phyloP scores from a whole-genome alignment of 2,888 invertebrate species.

The Acholoe squamosa region DNA sequence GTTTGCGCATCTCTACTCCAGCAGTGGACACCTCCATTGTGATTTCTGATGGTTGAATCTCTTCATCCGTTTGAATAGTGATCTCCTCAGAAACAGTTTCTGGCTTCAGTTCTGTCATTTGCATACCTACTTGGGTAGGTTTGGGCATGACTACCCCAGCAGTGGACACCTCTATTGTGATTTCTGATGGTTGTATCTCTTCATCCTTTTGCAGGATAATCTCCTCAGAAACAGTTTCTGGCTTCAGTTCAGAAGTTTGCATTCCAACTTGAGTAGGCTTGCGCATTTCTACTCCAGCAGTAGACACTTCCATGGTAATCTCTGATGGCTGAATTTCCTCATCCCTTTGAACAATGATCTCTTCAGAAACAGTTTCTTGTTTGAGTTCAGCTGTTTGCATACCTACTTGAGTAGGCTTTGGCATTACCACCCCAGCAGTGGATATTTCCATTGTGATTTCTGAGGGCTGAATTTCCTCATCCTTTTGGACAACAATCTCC shows the following conservation, averaged over 20 bases:
- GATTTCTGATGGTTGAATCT: constrained; percentile 59
- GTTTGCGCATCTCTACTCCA: not conserved
- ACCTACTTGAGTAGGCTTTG: constrained; percentile 12
- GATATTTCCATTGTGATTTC: constrained; percentile 61
- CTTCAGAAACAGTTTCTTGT: constrained; percentile 56
- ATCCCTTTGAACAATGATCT: not conserved
- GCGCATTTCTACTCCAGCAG: constrained; percentile 62
- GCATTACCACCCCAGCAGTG: constrained; percentile 62
- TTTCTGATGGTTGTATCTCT: constrained; percentile 48
- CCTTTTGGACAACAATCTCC: constrained; percentile 36
- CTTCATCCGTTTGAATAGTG: not conserved
- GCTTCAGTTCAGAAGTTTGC: constrained; percentile 29
- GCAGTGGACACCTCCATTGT: constrained; percentile 55
- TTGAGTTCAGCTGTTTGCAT: not conserved
- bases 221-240: constrained; percentile 60
- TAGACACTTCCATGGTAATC: constrained; percentile 63
- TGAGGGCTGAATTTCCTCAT: constrained; percentile 61
- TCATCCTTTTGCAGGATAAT: constrained; percentile 51
- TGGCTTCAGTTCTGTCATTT: constrained; percentile 24
- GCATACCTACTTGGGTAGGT: constrained; percentile 1
- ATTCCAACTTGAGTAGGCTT: constrained; percentile 49
- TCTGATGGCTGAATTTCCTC: constrained; percentile 49
- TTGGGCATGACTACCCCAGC: constrained; percentile 52
- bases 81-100: constrained; percentile 57
- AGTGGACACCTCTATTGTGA: constrained; percentile 54